A percentile compares a stretch with the other conserved stretches of the same genome.
Evolutionary conservation across 2,113 vertebrate genomes (phyloP).

Genomic region (Meles meles): DNA sequence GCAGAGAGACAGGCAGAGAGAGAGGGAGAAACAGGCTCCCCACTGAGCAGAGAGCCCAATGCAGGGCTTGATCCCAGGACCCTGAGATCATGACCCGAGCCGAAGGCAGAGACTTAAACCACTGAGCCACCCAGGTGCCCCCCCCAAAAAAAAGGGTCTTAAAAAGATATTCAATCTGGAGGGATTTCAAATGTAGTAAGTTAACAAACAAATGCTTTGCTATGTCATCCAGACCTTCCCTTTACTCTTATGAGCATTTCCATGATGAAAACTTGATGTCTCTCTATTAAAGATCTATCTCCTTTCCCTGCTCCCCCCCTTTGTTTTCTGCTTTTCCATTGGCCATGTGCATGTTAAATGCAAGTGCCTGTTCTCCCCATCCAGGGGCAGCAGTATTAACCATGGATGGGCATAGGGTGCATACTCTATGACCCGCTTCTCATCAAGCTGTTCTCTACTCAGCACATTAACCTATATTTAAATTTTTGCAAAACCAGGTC

Average conservation of each 20-base stretch:
- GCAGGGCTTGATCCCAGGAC: too few species aligned
- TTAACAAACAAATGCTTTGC: neutral
- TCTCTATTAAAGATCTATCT: neutral
- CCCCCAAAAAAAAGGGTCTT: too few species aligned
- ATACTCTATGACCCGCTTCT: neutral
- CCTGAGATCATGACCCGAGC: too few species aligned
- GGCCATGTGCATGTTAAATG: neutral
- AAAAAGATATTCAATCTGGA: neutral
- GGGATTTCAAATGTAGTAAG: neutral
- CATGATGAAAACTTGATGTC: neutral
- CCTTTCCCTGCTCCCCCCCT: neutral
- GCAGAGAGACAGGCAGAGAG: too few species aligned
- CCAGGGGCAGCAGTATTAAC: neutral
- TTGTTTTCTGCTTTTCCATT: neutral
- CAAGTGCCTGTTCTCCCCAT: neutral
- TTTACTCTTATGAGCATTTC: neutral
- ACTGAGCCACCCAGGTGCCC: too few species aligned
- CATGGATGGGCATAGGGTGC: rapidly evolving
- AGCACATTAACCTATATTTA: neutral
- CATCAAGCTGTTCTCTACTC: neutral
- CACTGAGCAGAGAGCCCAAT: too few species aligned
- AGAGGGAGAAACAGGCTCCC: too few species aligned
- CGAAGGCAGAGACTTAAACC: too few species aligned
- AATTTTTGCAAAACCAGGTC: neutral
- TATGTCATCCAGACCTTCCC: neutral